Evolutionary conservation across 2,888 invertebrate species (phyloP).

Genomic region (Azorinus chamasolen): DNA sequence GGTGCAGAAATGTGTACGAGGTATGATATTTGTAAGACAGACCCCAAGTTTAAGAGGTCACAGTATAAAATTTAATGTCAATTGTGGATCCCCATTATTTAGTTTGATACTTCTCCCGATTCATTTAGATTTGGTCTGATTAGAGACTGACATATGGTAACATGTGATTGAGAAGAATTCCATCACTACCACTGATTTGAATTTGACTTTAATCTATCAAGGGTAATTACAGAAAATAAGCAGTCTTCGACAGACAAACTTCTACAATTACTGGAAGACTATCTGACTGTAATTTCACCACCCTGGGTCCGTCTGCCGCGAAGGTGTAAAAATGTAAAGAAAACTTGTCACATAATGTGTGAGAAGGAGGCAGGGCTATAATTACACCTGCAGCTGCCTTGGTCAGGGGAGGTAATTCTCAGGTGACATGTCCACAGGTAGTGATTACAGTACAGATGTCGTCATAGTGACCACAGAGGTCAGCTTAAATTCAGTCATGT

Average conservation of each 20-base stretch:
- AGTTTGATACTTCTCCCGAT: background rate
- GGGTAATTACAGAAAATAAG: constrained; percentile 3
- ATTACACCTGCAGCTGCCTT: constrained; percentile 11
- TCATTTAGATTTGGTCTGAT: constrained; percentile 1
- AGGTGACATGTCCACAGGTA: constrained; percentile 34
- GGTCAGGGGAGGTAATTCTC: constrained; percentile 39
- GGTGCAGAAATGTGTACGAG: too few species aligned
- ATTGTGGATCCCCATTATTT: background rate
- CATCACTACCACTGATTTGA: background rate
- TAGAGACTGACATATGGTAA: background rate
- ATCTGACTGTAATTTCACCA: background rate
- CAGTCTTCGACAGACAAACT: constrained; percentile 1
- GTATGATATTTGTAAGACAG: too few species aligned
- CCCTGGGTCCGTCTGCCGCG: background rate
- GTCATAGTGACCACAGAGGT: constrained; percentile 14
- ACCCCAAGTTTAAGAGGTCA: too few species aligned
- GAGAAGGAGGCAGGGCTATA: constrained; percentile 25
- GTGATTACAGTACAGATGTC: constrained; percentile 44
- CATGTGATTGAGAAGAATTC: background rate
- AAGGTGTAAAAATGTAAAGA: constrained; percentile 32
- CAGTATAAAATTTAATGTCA: background rate
- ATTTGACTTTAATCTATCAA: constrained; percentile 6
- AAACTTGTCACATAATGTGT: constrained; percentile 19
- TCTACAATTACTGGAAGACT: constrained; percentile 11
- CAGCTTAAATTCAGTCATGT: too few species aligned